Evolutionary conservation across 2,888 invertebrate genomes (phyloP).

Genomic region (Drepana falcataria): DNA sequence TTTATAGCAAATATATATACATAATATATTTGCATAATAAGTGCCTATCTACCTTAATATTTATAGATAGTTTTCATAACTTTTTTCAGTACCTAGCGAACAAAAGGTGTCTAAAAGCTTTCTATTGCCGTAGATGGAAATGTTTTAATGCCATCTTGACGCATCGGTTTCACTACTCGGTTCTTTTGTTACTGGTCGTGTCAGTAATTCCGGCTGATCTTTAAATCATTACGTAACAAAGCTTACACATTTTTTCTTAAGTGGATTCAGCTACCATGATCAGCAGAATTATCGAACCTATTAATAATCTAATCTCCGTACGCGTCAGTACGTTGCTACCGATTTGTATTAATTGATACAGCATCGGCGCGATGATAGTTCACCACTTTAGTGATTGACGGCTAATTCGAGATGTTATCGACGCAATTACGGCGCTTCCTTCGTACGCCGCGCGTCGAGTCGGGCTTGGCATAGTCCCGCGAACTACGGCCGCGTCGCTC

Average conservation of each 20-base stretch:
- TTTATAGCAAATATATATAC: no score
- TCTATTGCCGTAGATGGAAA: not conserved
- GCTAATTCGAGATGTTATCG: constrained; percentile 73
- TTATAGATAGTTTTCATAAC: not conserved
- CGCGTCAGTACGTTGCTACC: constrained; percentile 61
- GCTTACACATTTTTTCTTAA: constrained; percentile 11
- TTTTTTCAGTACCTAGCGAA: not conserved
- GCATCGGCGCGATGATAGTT: constrained; percentile 62
- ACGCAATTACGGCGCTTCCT: constrained; percentile 56
- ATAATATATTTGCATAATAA: no score
- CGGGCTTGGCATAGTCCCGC: constrained; percentile 2
- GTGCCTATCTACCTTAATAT: no score
- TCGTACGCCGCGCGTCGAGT: constrained; percentile 9
- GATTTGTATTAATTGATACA: constrained; percentile 74
- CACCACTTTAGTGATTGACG: constrained; percentile 64
- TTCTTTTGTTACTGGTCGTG: not conserved
- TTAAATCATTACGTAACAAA: constrained; percentile 1
- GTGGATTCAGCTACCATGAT: constrained; percentile 42
- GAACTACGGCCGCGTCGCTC: constrained; percentile 2
- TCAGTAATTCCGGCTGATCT: constrained; percentile 1
- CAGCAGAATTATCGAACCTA: constrained; percentile 58
- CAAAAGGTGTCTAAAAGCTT: no score
- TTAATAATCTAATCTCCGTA: constrained; percentile 64
- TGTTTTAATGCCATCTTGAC: constrained; percentile 11
- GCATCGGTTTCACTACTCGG: constrained; percentile 10